phyloP scores from a whole-genome alignment of 2,113 vertebrate genomes.

The Kryptolebias marmoratus region DNA sequence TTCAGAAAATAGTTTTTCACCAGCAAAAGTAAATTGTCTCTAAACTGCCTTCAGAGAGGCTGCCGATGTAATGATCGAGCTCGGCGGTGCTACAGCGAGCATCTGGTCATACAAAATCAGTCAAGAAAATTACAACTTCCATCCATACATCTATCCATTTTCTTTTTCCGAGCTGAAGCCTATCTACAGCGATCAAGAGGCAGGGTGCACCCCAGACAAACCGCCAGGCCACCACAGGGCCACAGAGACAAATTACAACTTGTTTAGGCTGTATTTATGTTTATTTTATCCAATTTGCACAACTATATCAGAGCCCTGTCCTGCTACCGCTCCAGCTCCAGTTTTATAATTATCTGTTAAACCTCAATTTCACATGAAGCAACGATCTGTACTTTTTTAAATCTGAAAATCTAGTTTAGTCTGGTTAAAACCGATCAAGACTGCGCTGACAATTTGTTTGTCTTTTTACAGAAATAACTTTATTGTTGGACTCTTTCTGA shows the following conservation, averaged over 20 bases:
- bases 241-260: neutral
- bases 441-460: neutral
- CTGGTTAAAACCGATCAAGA: neutral
- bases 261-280: neutral
- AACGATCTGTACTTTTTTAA: neutral
- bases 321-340: neutral
- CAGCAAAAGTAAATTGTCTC: too few relatives aligned
- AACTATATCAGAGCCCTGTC: neutral
- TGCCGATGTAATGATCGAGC: too few relatives aligned
- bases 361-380: neutral
- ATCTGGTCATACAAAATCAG: neutral
- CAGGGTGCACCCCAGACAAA: too few relatives aligned
- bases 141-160: too few relatives aligned
- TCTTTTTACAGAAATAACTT: slow-evolving; percentile 1
- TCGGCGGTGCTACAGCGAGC: neutral
- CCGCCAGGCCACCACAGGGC: too few relatives aligned
- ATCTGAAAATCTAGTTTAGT: neutral
- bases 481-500: slow-evolving; percentile 12
- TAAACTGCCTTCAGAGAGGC: too few relatives aligned
- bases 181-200: too few relatives aligned
- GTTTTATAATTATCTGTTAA: neutral
- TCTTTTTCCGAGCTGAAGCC: too few relatives aligned
- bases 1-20: too few relatives aligned
- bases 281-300: neutral
- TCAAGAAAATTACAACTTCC: too few relatives aligned